Evolutionary conservation across 2,113 vertebrate genomes (phyloP), one percentile per base, ranked within the genome.

Genomic region (Odobenus rosmarus): DNA sequence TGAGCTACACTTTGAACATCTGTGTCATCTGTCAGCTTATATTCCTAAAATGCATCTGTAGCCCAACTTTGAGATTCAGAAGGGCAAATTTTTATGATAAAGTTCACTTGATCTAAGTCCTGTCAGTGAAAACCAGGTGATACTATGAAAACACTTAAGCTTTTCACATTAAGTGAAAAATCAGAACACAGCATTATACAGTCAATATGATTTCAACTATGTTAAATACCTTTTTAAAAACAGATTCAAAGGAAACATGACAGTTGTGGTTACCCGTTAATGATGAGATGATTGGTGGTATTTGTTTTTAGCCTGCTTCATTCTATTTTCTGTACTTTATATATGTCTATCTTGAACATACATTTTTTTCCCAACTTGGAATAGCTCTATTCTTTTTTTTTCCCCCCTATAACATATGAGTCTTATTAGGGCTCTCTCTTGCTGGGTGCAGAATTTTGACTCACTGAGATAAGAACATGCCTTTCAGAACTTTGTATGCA

Each of bases 101-200:
- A 88, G 72, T 80, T 87, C 67, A 31, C 77, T 94, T 74, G 76
- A 24, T 92, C 49, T 84, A 69, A 61, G 67, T 94, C 76, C 7
- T 77, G 8, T 49, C 69, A 51, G 16, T 53, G 89, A 57, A 93
- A 93, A 85, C 23, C 46, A 85, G 61, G 33, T 77, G 15, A 84
- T 76, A 46, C 72, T 71, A 61, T 51, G 72, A 61, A 64, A 82
- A 80, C 26, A 24, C 39, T 59, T 61, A 59, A 31, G 12, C 19
- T 83, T 83, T 91, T n/a, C 93, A 81, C 12, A 7, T 36, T 86
- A 84, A 90, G 80, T 76, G 7, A 83, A 79, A 95, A 93, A 36
- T 1, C 6, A 80, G n/a, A 18, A 59, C 51, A 55, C 15, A 33
- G 36, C 26, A 53, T 83, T 88, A 16, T 71, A 5, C 53, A 57